These are phyloP conservation scores for Columba janthina DNA, from an alignment of 2,113 vertebrate genomes.

Conservation along the genomic window DNA sequence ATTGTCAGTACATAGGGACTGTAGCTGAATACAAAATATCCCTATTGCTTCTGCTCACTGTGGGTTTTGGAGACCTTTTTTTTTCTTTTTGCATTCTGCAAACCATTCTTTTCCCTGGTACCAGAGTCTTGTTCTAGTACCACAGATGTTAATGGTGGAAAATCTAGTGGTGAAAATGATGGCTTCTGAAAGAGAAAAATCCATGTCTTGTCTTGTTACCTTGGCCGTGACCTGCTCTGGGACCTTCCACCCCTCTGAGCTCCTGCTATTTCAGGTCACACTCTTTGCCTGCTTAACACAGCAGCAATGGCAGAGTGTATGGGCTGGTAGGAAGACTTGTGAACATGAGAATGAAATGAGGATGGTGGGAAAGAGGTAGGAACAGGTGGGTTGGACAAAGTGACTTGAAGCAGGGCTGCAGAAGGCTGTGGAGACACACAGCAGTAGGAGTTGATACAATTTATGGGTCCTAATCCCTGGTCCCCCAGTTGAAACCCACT, in stretches of 20 bases:
- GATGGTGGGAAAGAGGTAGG: not conserved
- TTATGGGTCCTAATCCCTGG: not conserved
- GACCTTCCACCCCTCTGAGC: not conserved
- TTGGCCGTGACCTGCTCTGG: not conserved
- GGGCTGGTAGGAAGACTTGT: not conserved
- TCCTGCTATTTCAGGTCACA: not conserved
- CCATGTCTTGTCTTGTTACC: not conserved
- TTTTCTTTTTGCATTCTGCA: not conserved
- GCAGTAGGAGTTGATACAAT: not conserved
- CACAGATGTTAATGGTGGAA: not conserved
- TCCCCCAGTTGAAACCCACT: not conserved
- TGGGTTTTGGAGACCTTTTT: not conserved
- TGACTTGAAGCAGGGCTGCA: not conserved
- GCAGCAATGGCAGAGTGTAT: not conserved
- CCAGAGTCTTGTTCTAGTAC: not conserved
- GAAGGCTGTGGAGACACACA: not conserved
- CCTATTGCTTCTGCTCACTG: not conserved
- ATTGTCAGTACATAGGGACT: not conserved
- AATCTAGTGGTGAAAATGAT: not conserved
- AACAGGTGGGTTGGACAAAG: not conserved
- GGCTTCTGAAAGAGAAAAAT: not conserved
- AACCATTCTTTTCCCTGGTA: not conserved
- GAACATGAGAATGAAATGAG: not conserved
- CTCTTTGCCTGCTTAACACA: not conserved
- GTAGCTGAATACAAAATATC: not conserved